These are phyloP conservation scores for Chalcosyrphus nemorum DNA, from an alignment of 2,888 invertebrate species.

Conservation along the genomic window DNA sequence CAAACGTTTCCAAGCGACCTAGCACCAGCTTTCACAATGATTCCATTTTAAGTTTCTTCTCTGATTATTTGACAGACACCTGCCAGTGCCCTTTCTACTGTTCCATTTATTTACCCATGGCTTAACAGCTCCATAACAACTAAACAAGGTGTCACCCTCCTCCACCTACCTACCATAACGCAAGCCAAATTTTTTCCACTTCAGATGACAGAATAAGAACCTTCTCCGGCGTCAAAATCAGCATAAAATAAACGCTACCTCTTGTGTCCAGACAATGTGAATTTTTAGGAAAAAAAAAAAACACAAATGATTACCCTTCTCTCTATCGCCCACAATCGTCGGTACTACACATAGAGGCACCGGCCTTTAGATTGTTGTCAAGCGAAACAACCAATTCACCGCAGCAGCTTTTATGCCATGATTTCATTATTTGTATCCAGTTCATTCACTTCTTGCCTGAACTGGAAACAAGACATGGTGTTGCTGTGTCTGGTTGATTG, in stretches of 20 bases:
- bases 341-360: neutral
- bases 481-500: conserved; percentile 27
- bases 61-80: too few species aligned
- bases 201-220: conserved; percentile 22
- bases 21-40: too few species aligned
- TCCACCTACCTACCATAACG: conserved; percentile 2
- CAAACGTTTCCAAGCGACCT: too few species aligned
- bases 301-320: conserved; percentile 7
- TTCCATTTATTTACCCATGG: conserved; percentile 1
- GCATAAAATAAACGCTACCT: conserved; percentile 21
- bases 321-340: neutral
- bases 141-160: conserved; percentile 10
- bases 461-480: neutral
- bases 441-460: conserved; percentile 59
- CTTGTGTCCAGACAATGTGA: conserved; percentile 59
- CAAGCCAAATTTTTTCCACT: conserved; percentile 57
- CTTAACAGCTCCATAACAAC: conserved; percentile 49
- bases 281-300: conserved; percentile 42
- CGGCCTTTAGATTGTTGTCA: conserved; percentile 23
- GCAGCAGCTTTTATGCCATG: conserved; percentile 56
- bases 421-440: conserved; percentile 66
- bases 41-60: too few species aligned
- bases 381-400: conserved; percentile 62
- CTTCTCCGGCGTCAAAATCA: conserved; percentile 10
- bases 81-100: neutral